A percentile compares a stretch with the other conserved stretches of the same genome.
phyloP scores from a whole-genome alignment of 1,140 invertebrate genomes.

The Apis laboriosa region DNA sequence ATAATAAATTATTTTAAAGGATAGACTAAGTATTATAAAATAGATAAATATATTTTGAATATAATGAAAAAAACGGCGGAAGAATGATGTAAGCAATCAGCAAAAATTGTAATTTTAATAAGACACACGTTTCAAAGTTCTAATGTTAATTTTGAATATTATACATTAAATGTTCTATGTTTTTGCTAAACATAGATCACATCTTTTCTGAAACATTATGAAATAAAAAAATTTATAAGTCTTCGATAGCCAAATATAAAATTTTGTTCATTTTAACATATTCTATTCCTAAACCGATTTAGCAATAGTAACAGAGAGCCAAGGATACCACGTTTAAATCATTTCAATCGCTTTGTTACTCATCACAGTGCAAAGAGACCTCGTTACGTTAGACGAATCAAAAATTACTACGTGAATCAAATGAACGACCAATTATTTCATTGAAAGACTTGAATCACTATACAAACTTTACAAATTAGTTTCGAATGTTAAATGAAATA shows the following conservation, averaged over 20 bases:
- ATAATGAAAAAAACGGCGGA: background rate
- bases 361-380: background rate
- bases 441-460: background rate
- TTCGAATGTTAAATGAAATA: background rate
- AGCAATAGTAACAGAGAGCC: background rate
- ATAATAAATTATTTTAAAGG: conserved; percentile 22
- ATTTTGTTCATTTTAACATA: no score
- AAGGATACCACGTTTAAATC: conserved; percentile 13
- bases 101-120: background rate
- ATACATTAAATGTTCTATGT: background rate
- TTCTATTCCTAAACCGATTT: background rate
- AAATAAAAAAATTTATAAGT: background rate
- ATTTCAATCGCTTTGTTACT: conserved; percentile 16
- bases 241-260: background rate
- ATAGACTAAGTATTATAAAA: background rate
- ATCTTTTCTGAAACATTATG: background rate
- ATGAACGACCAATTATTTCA: background rate
- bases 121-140: background rate
- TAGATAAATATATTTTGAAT: background rate
- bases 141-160: background rate
- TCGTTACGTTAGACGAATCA: conserved; percentile 19
- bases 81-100: background rate
- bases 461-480: background rate
- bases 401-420: background rate
- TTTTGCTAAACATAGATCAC: background rate